Base-by-base conservation (phyloP, 2,888 invertebrate genomes). In the Acleris holmiana region DNA sequence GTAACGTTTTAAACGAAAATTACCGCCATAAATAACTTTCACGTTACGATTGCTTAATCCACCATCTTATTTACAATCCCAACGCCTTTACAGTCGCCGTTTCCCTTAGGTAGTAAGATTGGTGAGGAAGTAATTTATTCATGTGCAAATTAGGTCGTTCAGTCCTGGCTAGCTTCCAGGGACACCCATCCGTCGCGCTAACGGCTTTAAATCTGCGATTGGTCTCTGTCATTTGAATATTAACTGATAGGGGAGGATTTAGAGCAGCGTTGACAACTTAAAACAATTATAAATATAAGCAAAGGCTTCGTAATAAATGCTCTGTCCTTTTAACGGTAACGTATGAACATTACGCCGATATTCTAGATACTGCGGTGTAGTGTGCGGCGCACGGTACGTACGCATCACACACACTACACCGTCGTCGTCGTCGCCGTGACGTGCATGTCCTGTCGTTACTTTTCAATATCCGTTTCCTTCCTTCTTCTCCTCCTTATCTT, bases 121-220 rank as follows among this genome's bases (percentile, higher is more conserved):
- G 53, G 19, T 53, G 53, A 41, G 19, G 19, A 40, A 53, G 23
- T 41, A 25, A 55, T 44, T 55, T 55, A 55, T 55, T 55, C 55
- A 55, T 55, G 55, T 55, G 41, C 23, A 55, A 41, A 55, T 55
- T 55, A 55, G 44, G 40, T 53, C 40, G 35, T 21, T 53, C 40
- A 21, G 40, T 44, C 23, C 55, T 55, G 55, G 55, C 55, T 41
- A 5, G 21, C 23, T 44, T 55, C 55, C 55, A 55, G 55, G 7
- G 19, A 17, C 17, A 44, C 44, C 15, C 44, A 7, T 44, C 21
- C 41, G 41, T 44, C 55, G 41, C 54, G 44, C 55, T 44, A 55
- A 55, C 55, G 55, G 44, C 55, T 55, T 55, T 44, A 44, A 55
- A 55, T 55, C 44, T 55, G 41, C 23, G 8, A 55, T 55, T 55